Percentiles rank a stretch among this genome's conserved stretches.
These are phyloP conservation scores for Tribolium freemani DNA, from an alignment of 2,888 invertebrate species.

Conservation along the genomic window DNA sequence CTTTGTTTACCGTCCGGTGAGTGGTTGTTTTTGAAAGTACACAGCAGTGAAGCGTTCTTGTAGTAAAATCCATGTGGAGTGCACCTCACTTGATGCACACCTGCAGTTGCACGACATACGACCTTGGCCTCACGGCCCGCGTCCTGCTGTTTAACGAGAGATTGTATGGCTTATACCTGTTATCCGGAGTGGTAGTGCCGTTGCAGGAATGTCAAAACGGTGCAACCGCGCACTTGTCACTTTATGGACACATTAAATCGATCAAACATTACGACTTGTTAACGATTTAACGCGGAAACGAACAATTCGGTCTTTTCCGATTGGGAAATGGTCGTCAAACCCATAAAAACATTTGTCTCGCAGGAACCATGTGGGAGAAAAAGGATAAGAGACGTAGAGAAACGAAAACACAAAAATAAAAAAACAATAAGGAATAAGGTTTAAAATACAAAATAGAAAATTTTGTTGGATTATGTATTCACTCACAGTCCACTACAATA, in stretches of 20 bases:
- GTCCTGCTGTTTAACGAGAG: slow-evolving; percentile 45
- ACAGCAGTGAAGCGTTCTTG: slow-evolving; percentile 24
- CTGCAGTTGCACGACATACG: slow-evolving; percentile 45
- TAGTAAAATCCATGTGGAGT: slow-evolving; percentile 39
- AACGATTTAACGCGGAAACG: not conserved
- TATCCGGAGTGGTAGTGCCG: slow-evolving; percentile 26
- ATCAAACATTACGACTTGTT: slow-evolving; percentile 26
- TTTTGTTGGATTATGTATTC: too few species aligned
- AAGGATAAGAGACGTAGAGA: too few species aligned
- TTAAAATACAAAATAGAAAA: too few species aligned
- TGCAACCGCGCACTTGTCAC: slow-evolving; percentile 21
- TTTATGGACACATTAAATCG: slow-evolving; percentile 21
- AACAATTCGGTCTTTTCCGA: not conserved
- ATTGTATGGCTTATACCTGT: slow-evolving; percentile 33
- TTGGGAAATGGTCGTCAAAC: not conserved
- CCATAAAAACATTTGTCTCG: too few species aligned
- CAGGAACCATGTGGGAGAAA: too few species aligned
- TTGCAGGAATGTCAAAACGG: slow-evolving; percentile 38
- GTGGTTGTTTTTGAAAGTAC: slow-evolving; percentile 30
- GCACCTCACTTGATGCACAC: slow-evolving; percentile 43
- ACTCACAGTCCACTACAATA: too few species aligned
- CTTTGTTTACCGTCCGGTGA: slow-evolving; percentile 17
- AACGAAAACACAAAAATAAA: too few species aligned
- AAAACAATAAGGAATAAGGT: too few species aligned
- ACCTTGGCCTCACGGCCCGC: slow-evolving; percentile 43